Conservation (phyloP, 2,113 vertebrate species). For the Psephotus haematonotus region DNA sequence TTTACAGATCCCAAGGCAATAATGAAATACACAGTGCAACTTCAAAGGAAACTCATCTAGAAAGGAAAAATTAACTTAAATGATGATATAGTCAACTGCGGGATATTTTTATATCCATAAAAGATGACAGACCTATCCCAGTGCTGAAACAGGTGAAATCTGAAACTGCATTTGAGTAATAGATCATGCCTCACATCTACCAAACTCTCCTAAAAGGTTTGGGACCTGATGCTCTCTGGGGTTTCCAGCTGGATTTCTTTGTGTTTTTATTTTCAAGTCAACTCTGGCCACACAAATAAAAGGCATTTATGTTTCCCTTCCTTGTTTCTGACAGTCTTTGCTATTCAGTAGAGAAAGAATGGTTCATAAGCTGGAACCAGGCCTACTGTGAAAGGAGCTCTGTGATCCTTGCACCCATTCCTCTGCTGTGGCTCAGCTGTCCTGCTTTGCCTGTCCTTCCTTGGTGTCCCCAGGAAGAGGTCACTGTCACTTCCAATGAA, state of each 20-base stretch:
- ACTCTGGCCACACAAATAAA: neutral
- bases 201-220: neutral
- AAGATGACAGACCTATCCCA: neutral
- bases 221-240: neutral
- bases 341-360: neutral
- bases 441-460: neutral
- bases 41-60: conserved; percentile 61
- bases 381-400: neutral
- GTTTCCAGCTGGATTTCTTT: neutral
- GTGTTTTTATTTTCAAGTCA: neutral
- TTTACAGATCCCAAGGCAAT: conserved; percentile 56
- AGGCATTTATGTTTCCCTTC: neutral
- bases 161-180: neutral
- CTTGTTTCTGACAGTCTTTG: neutral
- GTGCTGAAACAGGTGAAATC: conserved; percentile 66
- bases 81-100: conserved; percentile 29
- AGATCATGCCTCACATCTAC: neutral
- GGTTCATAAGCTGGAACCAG: neutral
- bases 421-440: rapidly evolving
- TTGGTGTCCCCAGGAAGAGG: neutral
- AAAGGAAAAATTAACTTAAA: conserved; percentile 46
- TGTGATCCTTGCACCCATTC: rapidly evolving
- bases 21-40: conserved; percentile 62
- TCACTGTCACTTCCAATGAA: neutral
- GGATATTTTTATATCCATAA: conserved; percentile 53